A percentile compares a stretch with the other conserved stretches of the same genome.
These are phyloP conservation scores for Smutsia gigantea DNA, from an alignment of 2,797 vertebrate species.

Conservation along the genomic window DNA sequence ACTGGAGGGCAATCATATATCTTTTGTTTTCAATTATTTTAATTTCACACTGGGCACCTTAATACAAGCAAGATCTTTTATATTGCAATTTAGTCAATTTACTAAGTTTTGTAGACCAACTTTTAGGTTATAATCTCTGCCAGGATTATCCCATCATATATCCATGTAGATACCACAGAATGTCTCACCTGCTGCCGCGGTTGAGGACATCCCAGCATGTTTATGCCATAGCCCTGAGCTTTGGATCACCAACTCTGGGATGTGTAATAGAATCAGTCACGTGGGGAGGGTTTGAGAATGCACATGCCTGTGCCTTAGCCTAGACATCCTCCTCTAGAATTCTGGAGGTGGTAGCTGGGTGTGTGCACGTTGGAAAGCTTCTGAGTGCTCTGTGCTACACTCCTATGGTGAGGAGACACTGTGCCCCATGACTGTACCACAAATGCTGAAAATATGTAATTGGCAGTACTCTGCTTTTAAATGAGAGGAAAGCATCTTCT, in stretches of 20 bases:
- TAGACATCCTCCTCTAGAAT: not conserved
- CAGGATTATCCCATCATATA: not conserved
- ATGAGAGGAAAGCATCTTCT: not conserved
- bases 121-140: not conserved
- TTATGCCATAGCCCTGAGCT: not conserved
- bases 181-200: not conserved
- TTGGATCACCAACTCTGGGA: not conserved
- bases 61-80: not conserved
- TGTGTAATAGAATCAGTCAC: no score
- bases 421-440: not conserved
- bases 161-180: not conserved
- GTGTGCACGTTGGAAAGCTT: not conserved
- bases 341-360: not conserved
- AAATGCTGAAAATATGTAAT: not conserved
- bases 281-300: not conserved
- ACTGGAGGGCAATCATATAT: not conserved
- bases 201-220: not conserved
- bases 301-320: not conserved
- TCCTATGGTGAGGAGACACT: not conserved
- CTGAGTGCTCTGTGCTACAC: not conserved
- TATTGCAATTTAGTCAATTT: not conserved
- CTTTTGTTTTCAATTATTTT: not conserved
- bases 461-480: not conserved
- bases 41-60: not conserved
- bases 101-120: not conserved